Base-by-base conservation (phyloP, 2,888 invertebrate genomes). In the Sabatieria punctata region DNA sequence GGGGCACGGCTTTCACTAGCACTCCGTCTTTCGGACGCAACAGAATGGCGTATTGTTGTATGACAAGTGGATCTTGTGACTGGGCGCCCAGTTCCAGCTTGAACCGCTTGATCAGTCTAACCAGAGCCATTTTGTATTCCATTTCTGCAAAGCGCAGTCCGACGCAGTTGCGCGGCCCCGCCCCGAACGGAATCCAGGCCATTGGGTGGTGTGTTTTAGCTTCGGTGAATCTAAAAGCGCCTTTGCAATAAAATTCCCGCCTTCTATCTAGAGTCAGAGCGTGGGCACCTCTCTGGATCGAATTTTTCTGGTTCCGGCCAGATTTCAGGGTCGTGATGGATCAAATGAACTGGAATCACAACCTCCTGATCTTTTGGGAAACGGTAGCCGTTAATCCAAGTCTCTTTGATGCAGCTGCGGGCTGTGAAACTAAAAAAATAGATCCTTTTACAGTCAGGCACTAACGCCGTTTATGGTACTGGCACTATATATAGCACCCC, bases 121-220 rank as follows among this genome's bases (percentile, higher is more conserved):
- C 54, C 39, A 59, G 41, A 2, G 57, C 51, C 43, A 54, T 52
- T 43, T 60, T 60, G n/a, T n/a, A n/a, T n/a, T n/a, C n/a, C n/a
- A n/a, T n/a, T n/a, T n/a, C n/a, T n/a, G n/a, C n/a, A n/a, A n/a
- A n/a, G n/a, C n/a, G n/a, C n/a, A n/a, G n/a, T n/a, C n/a, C n/a
- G n/a, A n/a, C n/a, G n/a, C n/a, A 60, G 47, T 54, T 56, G 23
- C 60, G 44, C 2, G 60, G 60, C 33, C 60, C 60, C 1, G 55
- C 46, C 15, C 60, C 60, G 46, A 60, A 60, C 19, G 60, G 59
- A 13, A 60, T 46, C 58, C 59, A 60, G 11, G 56, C 53, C 24
- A 56, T 36, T 2, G 49, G 48, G 27, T 54, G 46, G n/a, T n/a
- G n/a, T n/a, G n/a, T n/a, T n/a, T n/a, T n/a, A n/a, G n/a, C n/a